Evolutionary conservation across 2,888 invertebrate species (phyloP).

Genomic region (Meandrusa payeni): DNA sequence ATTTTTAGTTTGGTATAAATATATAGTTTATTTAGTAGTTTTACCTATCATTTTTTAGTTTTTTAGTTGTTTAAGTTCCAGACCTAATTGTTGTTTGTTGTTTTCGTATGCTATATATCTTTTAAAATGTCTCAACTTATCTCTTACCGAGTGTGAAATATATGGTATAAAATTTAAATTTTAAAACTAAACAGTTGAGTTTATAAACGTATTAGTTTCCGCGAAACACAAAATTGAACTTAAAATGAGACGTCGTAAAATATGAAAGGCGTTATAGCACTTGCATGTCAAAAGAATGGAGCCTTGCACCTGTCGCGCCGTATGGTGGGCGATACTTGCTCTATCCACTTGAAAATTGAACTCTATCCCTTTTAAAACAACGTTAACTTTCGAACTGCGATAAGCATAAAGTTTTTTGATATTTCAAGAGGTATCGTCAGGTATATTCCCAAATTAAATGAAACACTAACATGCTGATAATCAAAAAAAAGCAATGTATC

Average conservation of each 20-base stretch:
- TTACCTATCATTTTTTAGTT: too few species aligned
- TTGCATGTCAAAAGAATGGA: slow-evolving; percentile 22
- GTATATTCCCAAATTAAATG: slow-evolving; percentile 9
- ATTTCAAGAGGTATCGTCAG: slow-evolving; percentile 13
- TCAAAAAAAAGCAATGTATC: too few species aligned
- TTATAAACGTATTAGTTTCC: slow-evolving; percentile 14
- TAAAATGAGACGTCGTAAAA: slow-evolving; percentile 23
- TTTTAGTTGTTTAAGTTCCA: too few species aligned
- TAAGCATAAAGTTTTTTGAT: slow-evolving; percentile 9
- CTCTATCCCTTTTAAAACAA: background rate
- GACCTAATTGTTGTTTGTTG: too few species aligned
- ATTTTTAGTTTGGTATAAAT: too few species aligned
- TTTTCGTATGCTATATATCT: too few species aligned
- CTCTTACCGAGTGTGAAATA: too few species aligned
- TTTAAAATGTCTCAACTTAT: too few species aligned
- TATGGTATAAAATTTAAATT: slow-evolving; percentile 1
- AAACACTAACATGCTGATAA: slow-evolving; percentile 4
- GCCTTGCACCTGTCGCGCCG: slow-evolving; percentile 23
- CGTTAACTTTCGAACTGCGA: background rate
- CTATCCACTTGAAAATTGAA: background rate
- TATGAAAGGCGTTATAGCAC: slow-evolving; percentile 24
- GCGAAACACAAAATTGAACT: slow-evolving; percentile 22
- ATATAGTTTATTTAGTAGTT: too few species aligned
- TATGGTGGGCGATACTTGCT: slow-evolving; percentile 9
- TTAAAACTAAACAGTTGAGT: slow-evolving; percentile 10